Percentiles rank a stretch among this genome's conserved stretches.
phyloP scores from a whole-genome alignment of 1,140 invertebrate species.

The Zaprionus nigranus region DNA sequence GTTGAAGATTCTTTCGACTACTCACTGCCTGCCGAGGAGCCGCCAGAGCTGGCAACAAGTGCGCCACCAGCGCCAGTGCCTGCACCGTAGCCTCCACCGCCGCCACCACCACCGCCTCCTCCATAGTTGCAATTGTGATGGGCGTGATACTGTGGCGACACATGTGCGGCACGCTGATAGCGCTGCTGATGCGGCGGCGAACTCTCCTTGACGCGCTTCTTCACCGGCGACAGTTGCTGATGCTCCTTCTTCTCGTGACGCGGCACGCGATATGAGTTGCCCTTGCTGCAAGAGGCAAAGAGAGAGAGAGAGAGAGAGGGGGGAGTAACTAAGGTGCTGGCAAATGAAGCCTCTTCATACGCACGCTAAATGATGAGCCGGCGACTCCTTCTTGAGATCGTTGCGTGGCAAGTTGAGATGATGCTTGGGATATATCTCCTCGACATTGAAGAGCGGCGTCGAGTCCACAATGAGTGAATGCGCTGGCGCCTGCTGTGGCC shows the following conservation, averaged over 20 bases:
- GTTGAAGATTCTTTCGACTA: neutral
- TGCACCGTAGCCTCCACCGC: conserved; percentile 44
- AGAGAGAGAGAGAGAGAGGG: neutral
- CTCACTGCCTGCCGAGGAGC: conserved; percentile 73
- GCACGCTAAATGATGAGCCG: conserved; percentile 84
- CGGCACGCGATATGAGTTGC: conserved; percentile 84
- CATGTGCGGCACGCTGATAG: conserved; percentile 85
- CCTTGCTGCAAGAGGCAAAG: conserved; percentile 58
- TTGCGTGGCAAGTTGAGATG: conserved; percentile 84
- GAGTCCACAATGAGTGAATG: conserved; percentile 93
- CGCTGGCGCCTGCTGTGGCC: conserved; percentile 92
- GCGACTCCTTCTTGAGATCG: conserved; percentile 84
- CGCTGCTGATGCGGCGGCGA: conserved; percentile 91
- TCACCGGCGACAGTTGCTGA: conserved; percentile 97
- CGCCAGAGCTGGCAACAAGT: conserved; percentile 69
- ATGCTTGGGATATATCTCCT: conserved; percentile 84
- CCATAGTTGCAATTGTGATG: conserved; percentile 83
- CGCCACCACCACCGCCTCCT: conserved; percentile 29
- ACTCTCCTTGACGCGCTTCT: conserved; percentile 98
- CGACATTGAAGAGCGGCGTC: conserved; percentile 89
- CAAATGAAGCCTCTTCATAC: conserved; percentile 12
- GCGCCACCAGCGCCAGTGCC: conserved; percentile 44
- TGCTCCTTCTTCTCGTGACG: conserved; percentile 93
- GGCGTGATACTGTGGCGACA: conserved; percentile 79
- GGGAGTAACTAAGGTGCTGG: no score